These are phyloP conservation scores for Cydia amplana DNA, from an alignment of 1,140 invertebrate genomes.

Conservation along the genomic window DNA sequence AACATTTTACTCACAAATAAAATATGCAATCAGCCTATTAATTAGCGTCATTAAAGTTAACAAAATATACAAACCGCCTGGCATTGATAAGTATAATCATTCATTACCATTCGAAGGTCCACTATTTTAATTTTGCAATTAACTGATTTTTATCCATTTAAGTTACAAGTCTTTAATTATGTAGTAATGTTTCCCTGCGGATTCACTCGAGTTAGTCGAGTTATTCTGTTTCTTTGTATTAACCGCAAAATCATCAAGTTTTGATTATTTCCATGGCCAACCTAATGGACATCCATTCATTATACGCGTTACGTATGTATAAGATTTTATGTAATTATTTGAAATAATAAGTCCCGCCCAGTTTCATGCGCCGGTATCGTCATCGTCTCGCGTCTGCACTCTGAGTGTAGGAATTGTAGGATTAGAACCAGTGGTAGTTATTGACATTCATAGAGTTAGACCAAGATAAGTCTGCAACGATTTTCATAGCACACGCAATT, in stretches of 20 bases:
- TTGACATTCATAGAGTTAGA: no score
- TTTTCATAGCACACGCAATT: no score
- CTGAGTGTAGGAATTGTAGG: no score
- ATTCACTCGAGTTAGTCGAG: background rate
- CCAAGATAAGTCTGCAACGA: no score
- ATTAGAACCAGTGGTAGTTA: no score
- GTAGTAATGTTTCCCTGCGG: background rate
- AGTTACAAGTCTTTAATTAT: background rate
- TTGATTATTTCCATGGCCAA: no score
- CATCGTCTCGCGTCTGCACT: no score
- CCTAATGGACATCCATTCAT: no score
- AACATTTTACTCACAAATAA: background rate
- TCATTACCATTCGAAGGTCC: background rate
- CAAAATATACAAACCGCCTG: slow-evolving; percentile 14
- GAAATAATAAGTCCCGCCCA: no score
- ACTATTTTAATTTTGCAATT: slow-evolving; percentile 5
- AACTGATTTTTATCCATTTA: slow-evolving; percentile 16
- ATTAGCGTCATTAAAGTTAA: background rate
- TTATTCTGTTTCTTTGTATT: background rate
- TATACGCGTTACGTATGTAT: no score
- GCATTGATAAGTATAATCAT: slow-evolving; percentile 2
- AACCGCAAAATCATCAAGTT: background rate
- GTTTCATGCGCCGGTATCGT: no score
- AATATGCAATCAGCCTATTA: background rate
- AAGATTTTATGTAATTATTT: no score